Conservation (phyloP, 30 jellyfish, hydroid and myxozoan species). For the Aurelia coerulea region DNA sequence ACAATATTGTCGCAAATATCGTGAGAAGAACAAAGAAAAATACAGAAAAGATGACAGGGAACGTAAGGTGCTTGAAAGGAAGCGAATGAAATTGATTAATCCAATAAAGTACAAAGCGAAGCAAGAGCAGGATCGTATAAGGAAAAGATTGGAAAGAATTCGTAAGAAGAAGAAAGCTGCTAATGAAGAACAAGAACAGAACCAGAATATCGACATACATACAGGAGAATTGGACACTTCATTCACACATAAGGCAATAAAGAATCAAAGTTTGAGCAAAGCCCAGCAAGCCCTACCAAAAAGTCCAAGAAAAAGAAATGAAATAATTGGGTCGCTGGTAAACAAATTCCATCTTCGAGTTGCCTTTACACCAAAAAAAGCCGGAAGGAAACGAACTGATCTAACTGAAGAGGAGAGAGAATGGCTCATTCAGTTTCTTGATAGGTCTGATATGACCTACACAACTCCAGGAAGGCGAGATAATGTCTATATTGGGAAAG, state of each 20-base stretch:
- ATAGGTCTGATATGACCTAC: slow-evolving; percentile 22
- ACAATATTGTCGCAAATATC: slow-evolving; percentile 9
- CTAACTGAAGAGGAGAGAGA: slow-evolving; percentile 3
- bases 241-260: slow-evolving; percentile 41
- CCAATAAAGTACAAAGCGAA: background rate
- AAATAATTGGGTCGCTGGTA: slow-evolving; percentile 5
- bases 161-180: slow-evolving; percentile 11
- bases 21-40: slow-evolving; percentile 2
- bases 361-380: background rate
- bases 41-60: background rate
- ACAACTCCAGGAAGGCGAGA: slow-evolving; percentile 24
- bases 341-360: slow-evolving; percentile 29
- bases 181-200: slow-evolving; percentile 5
- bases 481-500: slow-evolving; percentile 30
- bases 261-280: slow-evolving; percentile 16
- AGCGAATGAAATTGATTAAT: background rate
- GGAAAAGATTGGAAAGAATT: background rate
- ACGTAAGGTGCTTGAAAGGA: background rate
- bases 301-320: slow-evolving; percentile 38
- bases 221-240: slow-evolving; percentile 15
- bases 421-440: slow-evolving; percentile 11
- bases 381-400: background rate
- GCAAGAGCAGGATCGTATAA: background rate
- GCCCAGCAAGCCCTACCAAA: slow-evolving; percentile 59
- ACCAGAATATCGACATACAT: background rate